A percentile compares a stretch with the other conserved stretches of the same genome.
Conservation (phyloP, 2,797 vertebrate species). For the Squalus acanthias region DNA sequence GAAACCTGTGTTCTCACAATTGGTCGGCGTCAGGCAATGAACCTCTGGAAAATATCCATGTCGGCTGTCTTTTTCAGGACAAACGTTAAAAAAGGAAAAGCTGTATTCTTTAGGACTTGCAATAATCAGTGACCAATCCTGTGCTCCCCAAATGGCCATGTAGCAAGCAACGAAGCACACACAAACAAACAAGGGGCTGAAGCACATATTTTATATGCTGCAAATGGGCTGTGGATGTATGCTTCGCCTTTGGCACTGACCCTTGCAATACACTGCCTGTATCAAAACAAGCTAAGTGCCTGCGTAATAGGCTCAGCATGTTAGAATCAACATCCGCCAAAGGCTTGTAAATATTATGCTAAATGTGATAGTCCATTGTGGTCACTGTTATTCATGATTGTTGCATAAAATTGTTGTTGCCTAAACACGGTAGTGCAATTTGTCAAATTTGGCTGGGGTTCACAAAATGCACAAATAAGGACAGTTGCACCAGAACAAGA, state of each 20-base stretch:
- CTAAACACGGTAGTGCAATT: too few species aligned
- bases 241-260: background rate
- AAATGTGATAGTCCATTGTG: background rate
- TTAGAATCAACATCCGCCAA: background rate
- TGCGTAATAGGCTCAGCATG: background rate
- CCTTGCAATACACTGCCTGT: background rate
- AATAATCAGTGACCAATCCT: background rate
- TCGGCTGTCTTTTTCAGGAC: background rate
- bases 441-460: too few species aligned
- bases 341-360: background rate
- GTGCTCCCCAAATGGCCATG: background rate
- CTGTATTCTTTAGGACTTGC: too few species aligned
- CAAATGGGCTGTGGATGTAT: background rate
- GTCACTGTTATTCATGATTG: background rate
- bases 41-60: background rate
- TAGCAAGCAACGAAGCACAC: background rate
- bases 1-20: background rate
- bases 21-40: background rate
- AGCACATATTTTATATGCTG: background rate
- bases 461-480: too few species aligned
- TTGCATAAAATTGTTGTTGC: background rate
- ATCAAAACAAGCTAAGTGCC: background rate
- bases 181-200: background rate
- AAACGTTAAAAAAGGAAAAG: background rate
- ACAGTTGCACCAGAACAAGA: too few species aligned